These are phyloP conservation scores for Otolemur crassicaudatus DNA, from an alignment of 2,797 vertebrate species.

Conservation along the genomic window DNA sequence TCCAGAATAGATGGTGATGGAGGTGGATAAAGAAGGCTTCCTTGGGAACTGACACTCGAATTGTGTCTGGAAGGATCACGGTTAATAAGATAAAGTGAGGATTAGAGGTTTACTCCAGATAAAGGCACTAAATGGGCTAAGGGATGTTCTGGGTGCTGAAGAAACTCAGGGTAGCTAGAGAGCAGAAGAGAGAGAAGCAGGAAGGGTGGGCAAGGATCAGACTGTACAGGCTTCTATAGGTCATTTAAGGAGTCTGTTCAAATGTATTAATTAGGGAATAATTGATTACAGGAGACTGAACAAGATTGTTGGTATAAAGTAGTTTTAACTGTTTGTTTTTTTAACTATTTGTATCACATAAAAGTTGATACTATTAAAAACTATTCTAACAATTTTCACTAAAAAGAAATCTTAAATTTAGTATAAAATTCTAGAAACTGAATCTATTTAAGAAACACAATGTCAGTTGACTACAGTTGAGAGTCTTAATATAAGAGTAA, in stretches of 20 bases:
- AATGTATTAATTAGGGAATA: not conserved
- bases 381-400: not conserved
- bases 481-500: not conserved
- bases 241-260: not conserved
- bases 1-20: not conserved
- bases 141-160: not conserved
- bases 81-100: not conserved
- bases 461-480: not conserved
- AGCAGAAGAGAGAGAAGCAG: not conserved
- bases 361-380: conserved; percentile 31
- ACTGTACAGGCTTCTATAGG: not conserved
- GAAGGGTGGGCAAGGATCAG: not conserved
- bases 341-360: not conserved
- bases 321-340: not conserved
- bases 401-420: not conserved
- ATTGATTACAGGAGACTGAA: not conserved
- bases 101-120: not conserved
- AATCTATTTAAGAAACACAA: not conserved
- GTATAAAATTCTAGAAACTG: not conserved
- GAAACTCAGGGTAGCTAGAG: not conserved
- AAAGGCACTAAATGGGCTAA: not conserved
- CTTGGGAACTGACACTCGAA: not conserved
- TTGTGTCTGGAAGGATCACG: not conserved
- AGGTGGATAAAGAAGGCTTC: not conserved
- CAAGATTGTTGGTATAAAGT: not conserved